Conservation (phyloP, 2,113 vertebrate species). For the Triplophysa siluroides region DNA sequence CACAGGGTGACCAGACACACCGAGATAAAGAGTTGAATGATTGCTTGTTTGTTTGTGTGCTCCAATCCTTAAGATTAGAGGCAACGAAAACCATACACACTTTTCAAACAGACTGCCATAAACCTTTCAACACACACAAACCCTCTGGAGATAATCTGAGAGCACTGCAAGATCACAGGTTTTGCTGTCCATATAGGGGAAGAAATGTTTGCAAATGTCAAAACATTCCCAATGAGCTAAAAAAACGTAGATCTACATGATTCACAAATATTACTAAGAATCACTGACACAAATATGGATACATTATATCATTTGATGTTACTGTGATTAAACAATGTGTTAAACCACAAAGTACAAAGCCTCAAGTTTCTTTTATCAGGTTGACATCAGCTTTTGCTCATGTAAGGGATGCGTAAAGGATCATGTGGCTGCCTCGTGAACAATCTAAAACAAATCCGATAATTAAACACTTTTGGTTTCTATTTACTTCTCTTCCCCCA, state of each 20-base stretch:
- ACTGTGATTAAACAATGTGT: background rate
- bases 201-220: background rate
- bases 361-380: background rate
- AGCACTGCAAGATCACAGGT: constrained; percentile 3
- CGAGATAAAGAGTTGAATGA: constrained; percentile 17
- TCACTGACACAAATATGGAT: background rate
- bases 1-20: background rate
- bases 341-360: constrained; percentile 6
- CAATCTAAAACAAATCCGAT: background rate
- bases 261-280: background rate
- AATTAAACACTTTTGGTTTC: constrained; percentile 22
- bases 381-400: background rate
- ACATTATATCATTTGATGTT: background rate
- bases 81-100: constrained; percentile 7
- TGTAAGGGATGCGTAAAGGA: background rate
- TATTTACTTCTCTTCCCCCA: constrained; percentile 3
- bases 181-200: background rate
- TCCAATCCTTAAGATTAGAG: constrained; percentile 20
- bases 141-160: constrained; percentile 2
- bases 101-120: constrained; percentile 5
- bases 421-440: background rate
- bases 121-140: constrained; percentile 26
- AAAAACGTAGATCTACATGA: background rate
- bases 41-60: background rate
- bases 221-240: too few species aligned